Base-by-base conservation (phyloP, 2,888 invertebrate species). In the Cheilosia pagana region DNA sequence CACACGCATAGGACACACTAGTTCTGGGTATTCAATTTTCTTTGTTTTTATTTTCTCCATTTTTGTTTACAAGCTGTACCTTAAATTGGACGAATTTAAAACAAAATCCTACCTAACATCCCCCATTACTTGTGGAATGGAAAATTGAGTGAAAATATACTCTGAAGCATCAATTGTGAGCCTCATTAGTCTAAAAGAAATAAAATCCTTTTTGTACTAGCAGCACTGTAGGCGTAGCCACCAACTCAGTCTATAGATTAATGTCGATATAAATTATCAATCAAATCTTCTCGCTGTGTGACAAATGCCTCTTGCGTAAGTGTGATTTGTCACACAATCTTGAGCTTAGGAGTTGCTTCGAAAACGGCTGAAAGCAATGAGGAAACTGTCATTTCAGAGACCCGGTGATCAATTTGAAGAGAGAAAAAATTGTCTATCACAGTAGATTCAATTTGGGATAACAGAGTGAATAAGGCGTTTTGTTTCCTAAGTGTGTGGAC, bases 191-290 rank as follows among this genome's bases (percentile, higher is more conserved):
- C n/a, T 19, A 55, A 45, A 12, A 45, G 55, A 68, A 31, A 23
- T 28, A 0, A 55, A 55, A 31, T 55, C 43, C 43, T 28, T 55
- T 19, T 28, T 43, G 14, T 4, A 21, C 8, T 48, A 14, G 10
- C 23, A 7, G 48, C 21, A 21, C 12, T 12, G 39, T 14, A 12
- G 23, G 23, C 23, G 25, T 12, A 28, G 28, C 12, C 43, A 28
- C 48, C 28, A 41, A 23, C 52, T 60, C 60, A 43, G 43, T 23
- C 39, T 31, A 53, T 1, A 31, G 72, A 72, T 62, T 35, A 62
- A 72, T 53, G 72, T 72, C 72, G 1, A 72, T 53, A 72, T 62
- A 62, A 72, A 52, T 53, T 62, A 62, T 62, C 62, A 62, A 72
- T 72, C 23, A 53, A 45, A 53, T 43, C 28, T 31, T 7, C 31